phyloP scores from a whole-genome alignment of 1,140 invertebrate species.

The Helicoverpa zea region DNA sequence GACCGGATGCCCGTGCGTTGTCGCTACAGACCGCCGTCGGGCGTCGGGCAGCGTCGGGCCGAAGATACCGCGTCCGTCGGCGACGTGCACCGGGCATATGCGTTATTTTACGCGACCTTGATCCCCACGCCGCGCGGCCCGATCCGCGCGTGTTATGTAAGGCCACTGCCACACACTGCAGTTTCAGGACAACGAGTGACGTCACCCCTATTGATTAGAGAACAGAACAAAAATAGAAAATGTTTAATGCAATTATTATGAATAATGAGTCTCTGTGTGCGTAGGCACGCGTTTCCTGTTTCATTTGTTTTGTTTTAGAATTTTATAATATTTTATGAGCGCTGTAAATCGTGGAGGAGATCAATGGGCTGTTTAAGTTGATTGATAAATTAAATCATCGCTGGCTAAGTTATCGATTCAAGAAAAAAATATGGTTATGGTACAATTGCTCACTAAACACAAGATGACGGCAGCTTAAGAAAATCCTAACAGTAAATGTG shows the following conservation, averaged over 20 bases:
- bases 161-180: constrained; percentile 65
- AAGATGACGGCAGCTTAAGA: background rate
- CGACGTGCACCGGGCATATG: constrained; percentile 66
- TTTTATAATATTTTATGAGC: constrained; percentile 12
- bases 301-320: constrained; percentile 30
- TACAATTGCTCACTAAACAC: background rate
- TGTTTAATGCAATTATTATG: constrained; percentile 30
- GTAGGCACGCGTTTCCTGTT: constrained; percentile 13
- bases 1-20: constrained; percentile 70
- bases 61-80: constrained; percentile 12
- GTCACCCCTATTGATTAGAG: constrained; percentile 33
- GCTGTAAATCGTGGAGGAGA: background rate
- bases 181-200: constrained; percentile 42
- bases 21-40: background rate
- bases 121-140: constrained; percentile 79
- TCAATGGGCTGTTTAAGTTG: background rate
- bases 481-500: too few species aligned
- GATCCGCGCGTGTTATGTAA: constrained; percentile 77
- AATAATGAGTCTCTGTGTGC: constrained; percentile 2
- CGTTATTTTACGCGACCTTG: constrained; percentile 81
- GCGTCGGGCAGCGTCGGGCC: background rate
- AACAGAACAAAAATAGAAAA: constrained; percentile 41
- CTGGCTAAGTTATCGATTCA: background rate
- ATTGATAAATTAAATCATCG: background rate
- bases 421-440: background rate